phyloP scores from a whole-genome alignment of 2,888 invertebrate genomes.

The Diplolepis rosae region DNA sequence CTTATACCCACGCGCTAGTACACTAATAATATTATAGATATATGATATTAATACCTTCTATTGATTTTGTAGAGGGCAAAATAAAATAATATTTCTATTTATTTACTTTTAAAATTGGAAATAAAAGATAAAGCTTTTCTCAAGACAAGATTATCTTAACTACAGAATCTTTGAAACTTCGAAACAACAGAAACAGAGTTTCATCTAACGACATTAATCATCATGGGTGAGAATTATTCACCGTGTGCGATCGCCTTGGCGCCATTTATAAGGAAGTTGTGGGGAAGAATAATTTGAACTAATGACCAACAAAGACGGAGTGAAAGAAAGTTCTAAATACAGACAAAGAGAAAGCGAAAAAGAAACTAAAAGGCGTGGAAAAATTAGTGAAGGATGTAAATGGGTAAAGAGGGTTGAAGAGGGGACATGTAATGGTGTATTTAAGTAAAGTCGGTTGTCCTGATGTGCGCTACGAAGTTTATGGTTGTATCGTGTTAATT shows the following conservation, averaged over 20 bases:
- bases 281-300: constrained; percentile 54
- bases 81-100: too few relatives aligned
- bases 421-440: constrained; percentile 33
- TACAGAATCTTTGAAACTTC: constrained; percentile 4
- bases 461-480: constrained; percentile 31
- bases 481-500: constrained; percentile 58
- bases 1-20: too few relatives aligned
- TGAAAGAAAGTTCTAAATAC: constrained; percentile 33
- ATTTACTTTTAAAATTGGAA: too few relatives aligned
- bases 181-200: constrained; percentile 5
- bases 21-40: too few relatives aligned
- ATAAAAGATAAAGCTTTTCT: too few relatives aligned
- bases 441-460: constrained; percentile 54
- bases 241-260: constrained; percentile 50
- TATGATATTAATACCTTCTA: too few relatives aligned
- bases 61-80: too few relatives aligned
- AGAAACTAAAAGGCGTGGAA: constrained; percentile 7
- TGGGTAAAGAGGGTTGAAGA: neutral
- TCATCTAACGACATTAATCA: constrained; percentile 47
- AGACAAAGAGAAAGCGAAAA: constrained; percentile 13
- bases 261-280: constrained; percentile 44
- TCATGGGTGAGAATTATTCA: constrained; percentile 44
- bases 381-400: neutral
- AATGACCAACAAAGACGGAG: constrained; percentile 51
- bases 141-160: neutral